phyloP scores from a whole-genome alignment of 2,797 vertebrate species.

The Parambassis ranga region DNA sequence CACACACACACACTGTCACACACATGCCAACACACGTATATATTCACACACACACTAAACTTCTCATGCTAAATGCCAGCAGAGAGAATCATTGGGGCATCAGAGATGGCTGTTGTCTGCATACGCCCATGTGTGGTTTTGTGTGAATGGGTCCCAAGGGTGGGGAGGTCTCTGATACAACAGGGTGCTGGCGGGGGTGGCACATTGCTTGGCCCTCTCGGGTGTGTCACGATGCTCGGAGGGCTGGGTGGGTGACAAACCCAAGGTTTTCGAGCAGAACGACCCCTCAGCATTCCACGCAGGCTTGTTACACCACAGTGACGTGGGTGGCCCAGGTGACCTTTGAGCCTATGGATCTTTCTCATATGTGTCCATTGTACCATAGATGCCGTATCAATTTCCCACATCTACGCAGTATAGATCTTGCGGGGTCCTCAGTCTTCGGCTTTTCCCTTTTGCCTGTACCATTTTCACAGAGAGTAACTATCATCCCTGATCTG shows the following conservation, averaged over 20 bases:
- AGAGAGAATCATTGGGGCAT: conserved; percentile 72
- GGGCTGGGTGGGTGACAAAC: conserved; percentile 62
- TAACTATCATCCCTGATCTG: background rate
- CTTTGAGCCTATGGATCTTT: conserved; percentile 65
- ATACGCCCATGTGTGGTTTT: conserved; percentile 74
- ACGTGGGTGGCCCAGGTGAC: conserved; percentile 77
- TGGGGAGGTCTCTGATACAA: conserved; percentile 61
- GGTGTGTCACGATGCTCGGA: conserved; percentile 64
- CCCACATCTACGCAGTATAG: conserved; percentile 50
- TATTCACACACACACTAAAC: conserved; percentile 36
- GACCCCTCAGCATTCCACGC: conserved; percentile 63
- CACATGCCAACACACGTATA: conserved; percentile 13
- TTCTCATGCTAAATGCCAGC: conserved; percentile 71
- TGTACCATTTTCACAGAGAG: background rate
- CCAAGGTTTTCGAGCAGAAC: conserved; percentile 59
- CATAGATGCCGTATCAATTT: conserved; percentile 61
- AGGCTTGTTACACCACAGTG: conserved; percentile 58
- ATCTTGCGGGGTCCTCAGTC: conserved; percentile 20
- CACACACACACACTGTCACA: conserved; percentile 55
- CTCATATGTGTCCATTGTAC: conserved; percentile 68
- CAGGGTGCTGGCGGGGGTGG: conserved; percentile 66
- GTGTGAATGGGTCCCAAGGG: conserved; percentile 69
- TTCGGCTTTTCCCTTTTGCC: background rate
- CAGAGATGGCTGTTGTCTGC: conserved; percentile 74
- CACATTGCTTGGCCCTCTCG: conserved; percentile 62